Percentiles rank a stretch among this genome's conserved stretches.
Evolutionary conservation across 2,797 vertebrate species (phyloP).

Genomic region (Crotalus adamanteus): DNA sequence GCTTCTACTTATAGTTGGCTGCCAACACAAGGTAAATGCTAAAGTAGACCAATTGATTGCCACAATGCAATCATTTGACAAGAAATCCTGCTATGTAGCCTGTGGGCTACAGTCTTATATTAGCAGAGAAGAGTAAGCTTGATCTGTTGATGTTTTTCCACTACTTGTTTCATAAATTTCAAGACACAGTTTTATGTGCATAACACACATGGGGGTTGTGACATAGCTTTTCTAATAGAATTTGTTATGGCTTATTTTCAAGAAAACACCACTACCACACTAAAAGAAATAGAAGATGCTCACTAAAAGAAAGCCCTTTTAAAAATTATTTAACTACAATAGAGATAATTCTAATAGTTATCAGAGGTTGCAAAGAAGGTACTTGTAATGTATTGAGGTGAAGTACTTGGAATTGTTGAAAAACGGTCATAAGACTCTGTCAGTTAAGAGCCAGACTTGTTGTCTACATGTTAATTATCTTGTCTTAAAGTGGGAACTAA

Average conservation of each 20-base stretch:
- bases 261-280: neutral
- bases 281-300: neutral
- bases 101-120: neutral
- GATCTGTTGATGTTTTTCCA: neutral
- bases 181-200: neutral
- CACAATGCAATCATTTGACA: slow-evolving; percentile 8
- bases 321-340: neutral
- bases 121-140: neutral
- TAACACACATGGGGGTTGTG: neutral
- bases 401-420: too few species aligned
- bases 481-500: too few species aligned
- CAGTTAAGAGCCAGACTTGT: too few species aligned
- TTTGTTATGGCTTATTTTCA: neutral
- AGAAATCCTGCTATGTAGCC: neutral
- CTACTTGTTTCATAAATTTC: slow-evolving; percentile 14
- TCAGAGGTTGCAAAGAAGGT: neutral
- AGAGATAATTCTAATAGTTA: neutral
- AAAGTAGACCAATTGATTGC: neutral
- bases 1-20: slow-evolving; percentile 11
- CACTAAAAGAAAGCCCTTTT: neutral
- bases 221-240: slow-evolving; percentile 9
- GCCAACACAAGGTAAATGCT: slow-evolving; percentile 13
- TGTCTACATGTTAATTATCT: too few species aligned
- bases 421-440: too few species aligned
- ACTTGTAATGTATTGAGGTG: too few species aligned